Base-by-base conservation (phyloP, 2,113 vertebrate genomes). In the Piaya cayana region DNA sequence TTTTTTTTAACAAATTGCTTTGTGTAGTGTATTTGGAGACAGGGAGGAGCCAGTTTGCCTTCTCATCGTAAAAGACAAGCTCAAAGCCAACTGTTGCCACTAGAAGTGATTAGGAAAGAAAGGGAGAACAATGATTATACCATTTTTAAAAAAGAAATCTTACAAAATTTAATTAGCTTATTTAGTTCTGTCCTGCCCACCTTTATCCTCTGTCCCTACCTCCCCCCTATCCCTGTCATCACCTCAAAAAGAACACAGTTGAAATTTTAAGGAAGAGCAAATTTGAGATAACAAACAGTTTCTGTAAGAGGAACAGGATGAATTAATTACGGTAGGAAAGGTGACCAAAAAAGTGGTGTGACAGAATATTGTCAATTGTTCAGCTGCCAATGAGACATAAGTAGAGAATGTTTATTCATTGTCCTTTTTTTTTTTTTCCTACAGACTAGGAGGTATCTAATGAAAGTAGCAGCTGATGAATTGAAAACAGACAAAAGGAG, bases 401-500 rank as follows among this genome's bases (percentile, higher is more conserved):
- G 75, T 47, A 95, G 23, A 39, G 30, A 43, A 37, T 84, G 62
- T 92, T 95, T 95, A 70, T 91, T 92, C 74, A 21, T 32, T 55
- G 23, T 55, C 21, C 21, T 21, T 23, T 53, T 86, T 95, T 93
- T 94, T 76, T 86, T 95, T 93, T 94, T 76, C 83, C 6, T 0
- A 1, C 42, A 67, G 22, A 18, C 42, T 83, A n/a, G 59, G 62
- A 90, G 50, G 60, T 89, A 70, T 55, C 77, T 96, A 86, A 92
- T 93, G 93, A 91, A 93, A 92, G 81, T 34, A 91, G 84, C 93
- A 94, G 83, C 81, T 96, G 82, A 94, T 86, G 64, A 92, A 92
- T 75, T 94, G 86, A 86, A 94, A 95, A 91, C 86, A 70, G 93
- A 83, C 86, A 91, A 95, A 95, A 95, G 81, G 81, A 89, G 92